Evolutionary conservation across 2,888 invertebrate genomes (phyloP), one percentile per base, ranked within the genome.

Genomic region (Candidula unifasciata): DNA sequence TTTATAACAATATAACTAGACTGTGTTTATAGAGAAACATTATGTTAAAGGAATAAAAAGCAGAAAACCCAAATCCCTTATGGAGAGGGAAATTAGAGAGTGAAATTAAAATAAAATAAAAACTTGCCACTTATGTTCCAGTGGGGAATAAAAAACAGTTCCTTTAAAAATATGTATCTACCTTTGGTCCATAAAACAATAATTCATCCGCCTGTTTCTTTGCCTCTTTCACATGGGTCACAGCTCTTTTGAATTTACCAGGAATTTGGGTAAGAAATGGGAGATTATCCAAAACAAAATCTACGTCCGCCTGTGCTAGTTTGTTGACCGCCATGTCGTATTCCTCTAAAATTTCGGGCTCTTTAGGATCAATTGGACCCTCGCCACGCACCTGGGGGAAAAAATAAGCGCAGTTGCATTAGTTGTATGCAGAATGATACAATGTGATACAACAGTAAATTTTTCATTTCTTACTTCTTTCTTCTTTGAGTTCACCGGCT

Each of bases 271-370:
- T 24, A 21, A 73, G 21, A 35, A 73, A 73, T 24, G 73, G 73
- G 35, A 73, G 3, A 73, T 37, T 35, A 35, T 33, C 33, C 6
- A 73, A 24, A 35, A 37, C 6, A 35, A 24, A 73, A 35, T 73
- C 73, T 33, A 21, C 35, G 8, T 18, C 30, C 8, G 30, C 10
- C 2, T 13, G 5, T 3, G n/a, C 10, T 3, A 30, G 54, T 27
- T 24, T 52, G 30, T 77, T 77, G 57, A 77, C 54, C 0, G 77
- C 77, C 24, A 77, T 30, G 77, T 57, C 77, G 57, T 27, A 54
- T 30, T 57, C 54, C 27, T 77, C 60, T 54, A 57, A 30, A 8
- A 77, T 27, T 21, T 77, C 77, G 8, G 57, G 54, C 13, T 21
- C 35, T 8, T 2, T 37, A n/a, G 44, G 37, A 37, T 73, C 73